Percentiles rank a stretch among this genome's conserved stretches.
Conservation (phyloP, 2,113 vertebrate genomes). For the Eublepharis macularius region DNA sequence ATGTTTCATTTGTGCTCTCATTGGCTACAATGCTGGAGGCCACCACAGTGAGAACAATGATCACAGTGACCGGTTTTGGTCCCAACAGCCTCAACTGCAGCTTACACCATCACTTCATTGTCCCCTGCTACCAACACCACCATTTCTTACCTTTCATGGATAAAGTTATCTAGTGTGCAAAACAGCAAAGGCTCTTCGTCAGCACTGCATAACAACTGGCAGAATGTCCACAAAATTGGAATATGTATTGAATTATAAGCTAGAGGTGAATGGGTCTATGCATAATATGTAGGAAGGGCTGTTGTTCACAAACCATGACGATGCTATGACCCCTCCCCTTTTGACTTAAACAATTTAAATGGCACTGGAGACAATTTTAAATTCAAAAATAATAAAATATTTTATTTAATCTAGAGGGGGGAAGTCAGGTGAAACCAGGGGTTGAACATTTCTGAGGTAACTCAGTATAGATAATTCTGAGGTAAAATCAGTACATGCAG, state of each 20-base stretch:
- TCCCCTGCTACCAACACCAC: not conserved
- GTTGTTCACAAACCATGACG: not conserved
- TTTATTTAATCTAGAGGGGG: too few species aligned
- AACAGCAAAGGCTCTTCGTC: not conserved
- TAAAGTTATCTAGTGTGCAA: not conserved
- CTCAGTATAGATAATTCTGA: too few species aligned
- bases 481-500: too few species aligned
- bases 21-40: not conserved
- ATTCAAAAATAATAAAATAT: too few species aligned
- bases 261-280: not conserved
- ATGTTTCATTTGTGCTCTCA: constrained; percentile 63
- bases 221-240: not conserved
- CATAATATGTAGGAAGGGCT: not conserved
- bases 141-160: constrained; percentile 9
- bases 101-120: not conserved
- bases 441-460: too few species aligned
- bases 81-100: not conserved
- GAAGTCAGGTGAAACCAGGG: too few species aligned
- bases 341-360: too few species aligned
- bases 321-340: too few species aligned
- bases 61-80: not conserved
- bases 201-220: not conserved
- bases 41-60: not conserved
- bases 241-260: not conserved
- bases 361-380: too few species aligned